Evolutionary conservation across 2,797 vertebrate genomes (phyloP).

Genomic region (Melanitta fusca): DNA sequence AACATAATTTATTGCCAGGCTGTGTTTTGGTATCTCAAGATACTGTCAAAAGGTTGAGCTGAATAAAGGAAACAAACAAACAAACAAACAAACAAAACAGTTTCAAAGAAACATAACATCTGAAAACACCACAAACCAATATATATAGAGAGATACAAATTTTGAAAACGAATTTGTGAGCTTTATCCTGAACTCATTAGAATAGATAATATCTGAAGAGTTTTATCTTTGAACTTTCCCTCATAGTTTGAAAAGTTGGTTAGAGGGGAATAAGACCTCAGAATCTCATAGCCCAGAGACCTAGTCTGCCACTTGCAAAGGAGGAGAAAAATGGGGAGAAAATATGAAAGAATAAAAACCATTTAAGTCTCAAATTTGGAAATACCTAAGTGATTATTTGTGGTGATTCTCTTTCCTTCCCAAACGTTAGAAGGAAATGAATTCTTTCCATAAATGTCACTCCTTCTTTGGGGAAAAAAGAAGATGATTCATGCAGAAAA

Average conservation of each 20-base stretch:
- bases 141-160: not conserved
- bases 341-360: not conserved
- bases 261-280: not conserved
- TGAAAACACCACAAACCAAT: not conserved
- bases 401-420: not conserved
- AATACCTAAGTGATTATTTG: not conserved
- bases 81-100: too few relatives aligned
- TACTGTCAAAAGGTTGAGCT: not conserved
- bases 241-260: not conserved
- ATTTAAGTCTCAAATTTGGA: not conserved
- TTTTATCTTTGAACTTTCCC: not conserved
- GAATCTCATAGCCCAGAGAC: not conserved
- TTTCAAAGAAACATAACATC: not conserved
- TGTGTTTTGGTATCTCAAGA: conserved; percentile 35
- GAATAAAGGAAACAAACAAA: not conserved
- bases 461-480: not conserved
- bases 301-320: not conserved
- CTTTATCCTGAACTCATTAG: not conserved
- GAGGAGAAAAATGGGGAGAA: not conserved
- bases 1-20: not conserved
- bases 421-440: not conserved
- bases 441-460: not conserved
- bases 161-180: not conserved
- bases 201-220: not conserved
- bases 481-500: conserved; percentile 1